phyloP scores from a whole-genome alignment of 2,888 invertebrate genomes.

The Aphelenchoides bicaudatus region DNA sequence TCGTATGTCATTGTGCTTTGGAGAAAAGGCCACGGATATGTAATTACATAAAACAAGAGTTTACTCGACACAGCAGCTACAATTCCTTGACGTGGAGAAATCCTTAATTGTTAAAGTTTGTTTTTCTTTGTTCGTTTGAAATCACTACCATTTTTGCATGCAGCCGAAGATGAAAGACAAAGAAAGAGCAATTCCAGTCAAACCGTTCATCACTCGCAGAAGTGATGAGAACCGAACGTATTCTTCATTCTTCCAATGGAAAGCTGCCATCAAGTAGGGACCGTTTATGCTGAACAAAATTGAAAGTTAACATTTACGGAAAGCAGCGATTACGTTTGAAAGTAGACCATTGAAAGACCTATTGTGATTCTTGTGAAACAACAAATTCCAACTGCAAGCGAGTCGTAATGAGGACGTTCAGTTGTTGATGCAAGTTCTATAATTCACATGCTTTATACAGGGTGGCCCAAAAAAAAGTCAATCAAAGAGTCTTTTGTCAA shows the following conservation, averaged over 20 bases:
- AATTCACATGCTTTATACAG: too few species aligned
- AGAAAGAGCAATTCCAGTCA: conserved; percentile 14
- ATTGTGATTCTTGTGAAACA: conserved; percentile 18
- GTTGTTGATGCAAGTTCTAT: too few species aligned
- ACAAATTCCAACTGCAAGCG: conserved; percentile 21
- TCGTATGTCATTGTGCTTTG: conserved; percentile 9
- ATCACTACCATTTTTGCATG: conserved; percentile 18
- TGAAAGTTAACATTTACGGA: background rate
- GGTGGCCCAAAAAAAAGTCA: too few species aligned
- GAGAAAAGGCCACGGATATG: conserved; percentile 34
- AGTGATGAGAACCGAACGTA: conserved; percentile 22
- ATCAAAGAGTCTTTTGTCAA: too few species aligned
- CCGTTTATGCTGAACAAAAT: conserved; percentile 15
- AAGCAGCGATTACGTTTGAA: conserved; percentile 15
- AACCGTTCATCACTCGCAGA: conserved; percentile 15
- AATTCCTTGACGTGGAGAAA: conserved; percentile 13
- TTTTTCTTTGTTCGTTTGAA: conserved; percentile 10
- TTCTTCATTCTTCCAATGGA: conserved; percentile 21
- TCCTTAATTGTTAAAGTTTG: background rate
- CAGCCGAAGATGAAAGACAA: background rate
- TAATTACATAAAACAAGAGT: conserved; percentile 27
- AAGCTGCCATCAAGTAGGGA: conserved; percentile 25
- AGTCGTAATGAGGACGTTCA: conserved; percentile 16
- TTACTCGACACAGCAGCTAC: background rate
- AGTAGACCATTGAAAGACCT: conserved; percentile 18